Conservation (phyloP, 2,797 vertebrate species). For the Rhodeus uyekii region DNA sequence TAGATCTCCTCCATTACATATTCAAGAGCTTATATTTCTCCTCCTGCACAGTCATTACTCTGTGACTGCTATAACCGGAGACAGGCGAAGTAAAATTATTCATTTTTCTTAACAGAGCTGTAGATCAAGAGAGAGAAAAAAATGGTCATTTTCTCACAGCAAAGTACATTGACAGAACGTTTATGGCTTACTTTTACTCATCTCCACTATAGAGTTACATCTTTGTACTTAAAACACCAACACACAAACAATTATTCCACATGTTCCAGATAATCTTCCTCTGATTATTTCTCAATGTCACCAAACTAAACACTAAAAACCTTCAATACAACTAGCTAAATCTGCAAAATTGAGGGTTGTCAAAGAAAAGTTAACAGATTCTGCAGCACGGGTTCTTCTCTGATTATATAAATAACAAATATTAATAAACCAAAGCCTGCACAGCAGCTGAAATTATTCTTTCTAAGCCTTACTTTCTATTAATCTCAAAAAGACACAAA, state of each 20-base stretch:
- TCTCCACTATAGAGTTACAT: neutral
- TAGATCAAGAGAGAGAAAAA: slow-evolving; percentile 21
- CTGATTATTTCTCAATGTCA: slow-evolving; percentile 17
- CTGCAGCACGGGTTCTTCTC: neutral
- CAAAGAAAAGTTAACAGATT: neutral
- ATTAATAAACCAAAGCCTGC: neutral
- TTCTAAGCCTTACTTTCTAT: neutral
- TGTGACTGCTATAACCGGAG: slow-evolving; percentile 20
- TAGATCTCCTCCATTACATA: slow-evolving; percentile 8
- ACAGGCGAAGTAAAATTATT: slow-evolving; percentile 11
- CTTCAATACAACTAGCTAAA: neutral
- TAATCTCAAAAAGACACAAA: slow-evolving; percentile 5
- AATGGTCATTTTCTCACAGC: neutral
- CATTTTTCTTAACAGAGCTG: slow-evolving; percentile 15
- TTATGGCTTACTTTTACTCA: neutral
- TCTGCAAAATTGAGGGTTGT: neutral
- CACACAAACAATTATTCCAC: neutral
- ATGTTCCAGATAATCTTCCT: slow-evolving; percentile 7
- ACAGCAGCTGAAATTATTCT: neutral
- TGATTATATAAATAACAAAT: neutral
- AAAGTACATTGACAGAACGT: slow-evolving; percentile 25
- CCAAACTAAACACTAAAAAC: neutral
- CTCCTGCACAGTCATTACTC: slow-evolving; percentile 21
- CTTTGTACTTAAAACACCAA: neutral
- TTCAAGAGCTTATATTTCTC: slow-evolving; percentile 26